Percentiles rank a stretch among this genome's conserved stretches.
These are phyloP conservation scores for Sweltsa coloradensis DNA, from an alignment of 1,140 invertebrate genomes.

Conservation along the genomic window DNA sequence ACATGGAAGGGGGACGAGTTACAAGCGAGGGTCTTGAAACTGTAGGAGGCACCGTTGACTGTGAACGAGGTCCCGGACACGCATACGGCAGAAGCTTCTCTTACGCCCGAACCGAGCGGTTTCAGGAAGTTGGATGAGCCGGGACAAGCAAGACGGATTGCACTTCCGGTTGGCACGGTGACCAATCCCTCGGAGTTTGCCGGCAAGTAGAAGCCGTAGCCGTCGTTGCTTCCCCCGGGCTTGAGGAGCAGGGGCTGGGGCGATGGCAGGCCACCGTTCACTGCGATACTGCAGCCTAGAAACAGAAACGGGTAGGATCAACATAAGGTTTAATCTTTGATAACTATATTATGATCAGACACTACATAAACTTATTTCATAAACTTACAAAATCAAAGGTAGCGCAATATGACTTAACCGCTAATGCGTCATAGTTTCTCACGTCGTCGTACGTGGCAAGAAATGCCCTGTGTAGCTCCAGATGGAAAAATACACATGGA, in stretches of 20 bases:
- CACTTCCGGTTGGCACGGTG: neutral
- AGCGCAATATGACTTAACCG: no score
- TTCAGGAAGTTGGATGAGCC: conserved; percentile 1
- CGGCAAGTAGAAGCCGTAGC: conserved; percentile 1
- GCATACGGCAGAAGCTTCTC: neutral
- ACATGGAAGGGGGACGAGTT: conserved; percentile 2
- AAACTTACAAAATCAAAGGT: no score
- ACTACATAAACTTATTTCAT: no score
- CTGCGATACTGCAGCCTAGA: conserved; percentile 5
- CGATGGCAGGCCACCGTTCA: conserved; percentile 4
- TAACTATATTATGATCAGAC: no score
- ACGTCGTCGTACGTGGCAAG: no score
- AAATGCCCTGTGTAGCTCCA: no score
- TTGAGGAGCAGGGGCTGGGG: conserved; percentile 8
- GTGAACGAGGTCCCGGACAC: conserved; percentile 6
- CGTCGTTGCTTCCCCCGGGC: conserved; percentile 4
- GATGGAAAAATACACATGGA: no score
- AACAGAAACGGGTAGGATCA: no score
- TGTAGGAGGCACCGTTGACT: neutral
- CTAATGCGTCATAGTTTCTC: no score
- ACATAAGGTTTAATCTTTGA: no score
- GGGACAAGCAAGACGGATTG: conserved; percentile 2
- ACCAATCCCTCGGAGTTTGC: neutral
- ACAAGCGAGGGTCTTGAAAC: conserved; percentile 14
- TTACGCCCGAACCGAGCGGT: neutral